Conservation (phyloP, 2,888 invertebrate genomes). For the Zootermopsis nevadensis region DNA sequence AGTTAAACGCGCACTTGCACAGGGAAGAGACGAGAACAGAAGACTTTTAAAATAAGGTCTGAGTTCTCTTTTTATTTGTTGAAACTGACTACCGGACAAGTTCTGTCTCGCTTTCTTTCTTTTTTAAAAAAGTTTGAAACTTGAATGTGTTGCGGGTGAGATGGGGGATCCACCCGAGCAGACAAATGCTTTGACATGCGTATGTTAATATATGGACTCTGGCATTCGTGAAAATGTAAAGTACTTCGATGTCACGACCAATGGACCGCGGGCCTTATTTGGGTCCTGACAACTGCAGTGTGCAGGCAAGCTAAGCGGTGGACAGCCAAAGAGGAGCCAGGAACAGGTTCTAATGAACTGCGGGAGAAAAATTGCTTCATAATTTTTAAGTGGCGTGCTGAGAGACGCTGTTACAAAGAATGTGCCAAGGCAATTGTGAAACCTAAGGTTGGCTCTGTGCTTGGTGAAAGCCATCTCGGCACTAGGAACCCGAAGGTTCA, state of each 20-base stretch:
- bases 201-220: neutral
- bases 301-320: neutral
- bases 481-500: too few species aligned
- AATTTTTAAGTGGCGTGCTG: neutral
- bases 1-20: constrained; percentile 25
- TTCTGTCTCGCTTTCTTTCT: neutral
- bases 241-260: neutral
- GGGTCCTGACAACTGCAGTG: neutral
- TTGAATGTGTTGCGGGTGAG: neutral
- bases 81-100: neutral
- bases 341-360: constrained; percentile 14
- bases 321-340: neutral
- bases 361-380: neutral
- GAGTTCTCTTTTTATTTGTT: neutral
- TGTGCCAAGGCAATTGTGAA: too few species aligned
- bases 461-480: too few species aligned
- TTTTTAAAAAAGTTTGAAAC: neutral
- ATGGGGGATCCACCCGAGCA: too few species aligned
- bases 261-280: neutral
- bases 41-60: constrained; percentile 17
- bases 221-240: neutral
- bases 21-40: neutral
- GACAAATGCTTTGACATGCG: neutral
- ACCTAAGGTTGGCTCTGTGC: too few species aligned
- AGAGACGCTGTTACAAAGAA: neutral